Evolutionary conservation across 92 coral and sea anemone genomes (phyloP).

Genomic region (Epizoanthus rinbou): DNA sequence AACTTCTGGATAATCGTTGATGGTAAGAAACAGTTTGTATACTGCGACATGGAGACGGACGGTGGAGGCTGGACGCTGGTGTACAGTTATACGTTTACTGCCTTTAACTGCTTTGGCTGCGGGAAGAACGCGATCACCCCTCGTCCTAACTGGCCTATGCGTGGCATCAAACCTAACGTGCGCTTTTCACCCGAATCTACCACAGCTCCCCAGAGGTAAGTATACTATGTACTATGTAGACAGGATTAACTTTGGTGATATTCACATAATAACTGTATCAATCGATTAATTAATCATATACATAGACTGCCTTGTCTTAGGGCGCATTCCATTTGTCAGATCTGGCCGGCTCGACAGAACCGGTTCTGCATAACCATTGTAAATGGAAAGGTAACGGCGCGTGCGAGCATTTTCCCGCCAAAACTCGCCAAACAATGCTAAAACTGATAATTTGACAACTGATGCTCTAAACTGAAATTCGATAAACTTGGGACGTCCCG

Average conservation of each 20-base stretch:
- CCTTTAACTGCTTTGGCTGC: conserved; percentile 43
- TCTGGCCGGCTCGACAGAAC: no score
- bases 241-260: background rate
- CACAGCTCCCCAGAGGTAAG: conserved; percentile 17
- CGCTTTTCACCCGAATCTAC: background rate
- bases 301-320: no score
- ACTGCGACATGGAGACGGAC: conserved; percentile 63
- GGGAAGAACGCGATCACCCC: conserved; percentile 63
- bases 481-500: no score
- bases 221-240: background rate
- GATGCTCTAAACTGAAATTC: no score
- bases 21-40: conserved; percentile 45
- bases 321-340: no score
- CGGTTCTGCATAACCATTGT: no score
- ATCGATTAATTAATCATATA: no score
- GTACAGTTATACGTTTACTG: conserved; percentile 69
- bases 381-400: no score
- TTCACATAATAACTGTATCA: background rate
- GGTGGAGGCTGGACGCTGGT: conserved; percentile 87
- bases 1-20: conserved; percentile 52
- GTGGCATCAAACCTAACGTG: background rate
- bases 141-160: conserved; percentile 54
- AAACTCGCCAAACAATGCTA: no score
- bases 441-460: no score
- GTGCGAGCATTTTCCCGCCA: no score